Conservation (phyloP, 2,888 invertebrate species). For the Eugnorisma glareosa region DNA sequence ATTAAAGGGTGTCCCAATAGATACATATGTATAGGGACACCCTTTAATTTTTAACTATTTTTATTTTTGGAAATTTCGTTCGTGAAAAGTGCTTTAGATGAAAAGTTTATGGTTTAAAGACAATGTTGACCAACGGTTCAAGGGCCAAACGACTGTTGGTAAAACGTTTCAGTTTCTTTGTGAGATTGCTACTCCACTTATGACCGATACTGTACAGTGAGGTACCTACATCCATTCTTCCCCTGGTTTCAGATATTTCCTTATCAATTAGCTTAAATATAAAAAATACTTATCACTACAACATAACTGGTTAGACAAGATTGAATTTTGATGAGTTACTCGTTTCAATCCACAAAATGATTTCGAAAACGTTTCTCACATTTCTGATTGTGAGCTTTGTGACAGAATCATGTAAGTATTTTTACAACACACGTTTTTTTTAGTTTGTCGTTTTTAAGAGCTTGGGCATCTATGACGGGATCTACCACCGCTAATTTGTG, state of each 20-base stretch:
- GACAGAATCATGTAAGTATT: constrained; percentile 53
- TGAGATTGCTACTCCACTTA: no score
- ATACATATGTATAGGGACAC: no score
- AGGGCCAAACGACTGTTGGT: no score
- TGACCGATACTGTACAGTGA: neutral
- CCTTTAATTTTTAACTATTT: no score
- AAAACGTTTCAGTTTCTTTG: no score
- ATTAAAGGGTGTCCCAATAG: no score
- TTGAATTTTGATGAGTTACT: neutral
- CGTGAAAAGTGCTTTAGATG: no score
- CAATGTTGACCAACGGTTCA: no score
- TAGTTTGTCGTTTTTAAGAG: neutral
- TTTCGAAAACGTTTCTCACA: constrained; percentile 32
- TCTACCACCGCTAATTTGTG: neutral
- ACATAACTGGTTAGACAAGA: constrained; percentile 4
- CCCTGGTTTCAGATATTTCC: neutral
- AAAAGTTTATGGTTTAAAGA: no score
- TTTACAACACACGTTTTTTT: neutral
- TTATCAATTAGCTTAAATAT: neutral
- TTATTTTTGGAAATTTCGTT: no score
- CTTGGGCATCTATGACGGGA: no score
- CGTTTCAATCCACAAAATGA: constrained; percentile 33
- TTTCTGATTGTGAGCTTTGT: constrained; percentile 40
- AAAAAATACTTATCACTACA: neutral
- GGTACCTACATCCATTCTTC: neutral